These are phyloP conservation scores for Eupithecia abbreviata DNA, from an alignment of 2,888 invertebrate genomes.

Conservation along the genomic window DNA sequence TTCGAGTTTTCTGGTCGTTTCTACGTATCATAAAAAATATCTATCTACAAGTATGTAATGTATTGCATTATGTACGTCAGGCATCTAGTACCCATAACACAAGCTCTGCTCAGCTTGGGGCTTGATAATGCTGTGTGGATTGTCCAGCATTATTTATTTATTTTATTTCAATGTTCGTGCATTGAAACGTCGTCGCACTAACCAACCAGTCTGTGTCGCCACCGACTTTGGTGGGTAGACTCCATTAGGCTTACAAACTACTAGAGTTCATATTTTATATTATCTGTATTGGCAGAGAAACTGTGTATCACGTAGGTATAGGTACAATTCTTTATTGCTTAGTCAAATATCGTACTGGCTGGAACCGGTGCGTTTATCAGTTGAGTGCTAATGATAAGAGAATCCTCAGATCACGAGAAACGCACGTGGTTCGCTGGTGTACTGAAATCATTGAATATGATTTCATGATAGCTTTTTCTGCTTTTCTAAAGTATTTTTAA, in stretches of 20 bases:
- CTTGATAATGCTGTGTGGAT: too few relatives aligned
- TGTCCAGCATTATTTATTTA: too few relatives aligned
- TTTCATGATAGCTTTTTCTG: not conserved
- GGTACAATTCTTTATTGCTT: constrained; percentile 46
- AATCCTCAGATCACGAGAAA: constrained; percentile 64
- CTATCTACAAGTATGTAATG: too few relatives aligned
- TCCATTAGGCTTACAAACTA: too few relatives aligned
- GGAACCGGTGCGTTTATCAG: constrained; percentile 66
- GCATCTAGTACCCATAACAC: too few relatives aligned
- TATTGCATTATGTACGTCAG: too few relatives aligned
- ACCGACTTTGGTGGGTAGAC: not conserved
- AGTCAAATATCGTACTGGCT: constrained; percentile 61
- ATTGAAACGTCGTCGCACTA: too few relatives aligned
- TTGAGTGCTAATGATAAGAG: constrained; percentile 72
- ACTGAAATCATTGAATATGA: not conserved
- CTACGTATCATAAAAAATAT: too few relatives aligned
- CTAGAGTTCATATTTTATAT: not conserved
- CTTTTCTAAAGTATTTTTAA: not conserved
- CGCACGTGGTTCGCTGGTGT: constrained; percentile 58
- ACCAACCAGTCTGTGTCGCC: too few relatives aligned
- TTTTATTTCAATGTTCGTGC: too few relatives aligned
- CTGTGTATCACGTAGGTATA: constrained; percentile 29
- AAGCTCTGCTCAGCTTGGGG: too few relatives aligned
- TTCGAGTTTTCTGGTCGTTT: too few relatives aligned
- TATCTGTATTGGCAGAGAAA: not conserved